Conservation (phyloP, 2,113 vertebrate species). For the Pollimyrus isidori region DNA sequence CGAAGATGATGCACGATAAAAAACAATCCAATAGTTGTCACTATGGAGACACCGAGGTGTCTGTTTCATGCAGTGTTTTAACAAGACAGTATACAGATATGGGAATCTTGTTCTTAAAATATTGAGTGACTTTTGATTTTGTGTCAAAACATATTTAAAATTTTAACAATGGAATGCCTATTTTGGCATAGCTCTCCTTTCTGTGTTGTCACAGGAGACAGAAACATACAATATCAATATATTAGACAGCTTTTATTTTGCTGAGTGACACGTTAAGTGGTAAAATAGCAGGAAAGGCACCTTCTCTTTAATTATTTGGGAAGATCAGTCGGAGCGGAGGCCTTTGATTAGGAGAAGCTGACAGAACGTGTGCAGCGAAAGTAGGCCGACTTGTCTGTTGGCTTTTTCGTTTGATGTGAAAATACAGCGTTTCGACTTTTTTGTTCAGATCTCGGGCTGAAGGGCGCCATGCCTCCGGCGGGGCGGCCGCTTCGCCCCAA, state of each 20-base stretch:
- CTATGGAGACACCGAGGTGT: constrained; percentile 53
- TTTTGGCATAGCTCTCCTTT: constrained; percentile 45
- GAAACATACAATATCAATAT: constrained; percentile 40
- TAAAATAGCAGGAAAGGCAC: constrained; percentile 54
- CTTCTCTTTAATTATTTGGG: constrained; percentile 63
- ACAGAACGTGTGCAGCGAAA: constrained; percentile 62
- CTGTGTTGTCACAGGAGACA: constrained; percentile 52
- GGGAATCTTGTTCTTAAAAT: constrained; percentile 48
- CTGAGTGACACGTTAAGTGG: constrained; percentile 56
- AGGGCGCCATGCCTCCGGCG: not conserved
- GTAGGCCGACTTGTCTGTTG: constrained; percentile 36
- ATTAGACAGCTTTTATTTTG: constrained; percentile 50
- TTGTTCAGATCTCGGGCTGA: not conserved
- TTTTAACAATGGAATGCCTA: constrained; percentile 54
- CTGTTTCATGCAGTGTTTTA: constrained; percentile 52
- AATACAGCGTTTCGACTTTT: not conserved
- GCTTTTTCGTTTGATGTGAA: constrained; percentile 18
- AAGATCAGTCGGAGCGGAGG: constrained; percentile 56
- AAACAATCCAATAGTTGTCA: constrained; percentile 39
- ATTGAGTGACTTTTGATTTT: constrained; percentile 58
- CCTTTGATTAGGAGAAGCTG: constrained; percentile 59
- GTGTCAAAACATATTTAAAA: constrained; percentile 67
- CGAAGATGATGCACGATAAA: constrained; percentile 45
- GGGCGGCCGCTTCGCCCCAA: not conserved
- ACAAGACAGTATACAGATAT: constrained; percentile 51